These are phyloP conservation scores for Pampusana beccarii DNA, from an alignment of 2,113 vertebrate species.

Conservation along the genomic window DNA sequence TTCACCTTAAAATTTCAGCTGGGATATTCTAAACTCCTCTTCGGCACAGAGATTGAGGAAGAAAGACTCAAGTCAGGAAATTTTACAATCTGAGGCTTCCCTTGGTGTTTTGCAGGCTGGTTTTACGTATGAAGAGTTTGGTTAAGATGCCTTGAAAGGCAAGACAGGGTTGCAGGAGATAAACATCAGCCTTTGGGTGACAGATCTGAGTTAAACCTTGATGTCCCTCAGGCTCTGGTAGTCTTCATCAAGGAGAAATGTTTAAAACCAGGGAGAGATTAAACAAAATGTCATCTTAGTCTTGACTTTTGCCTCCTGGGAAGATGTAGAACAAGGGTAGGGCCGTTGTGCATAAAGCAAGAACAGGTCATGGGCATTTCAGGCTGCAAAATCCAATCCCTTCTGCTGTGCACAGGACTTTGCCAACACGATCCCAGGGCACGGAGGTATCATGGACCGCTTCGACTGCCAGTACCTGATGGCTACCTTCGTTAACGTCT, in stretches of 20 bases:
- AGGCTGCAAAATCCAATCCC: not conserved
- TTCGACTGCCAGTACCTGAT: conserved; percentile 99
- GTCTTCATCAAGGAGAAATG: not conserved
- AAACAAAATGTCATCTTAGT: not conserved
- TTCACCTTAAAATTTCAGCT: rapidly evolving
- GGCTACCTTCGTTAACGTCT: conserved; percentile 99
- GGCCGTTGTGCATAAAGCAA: rapidly evolving
- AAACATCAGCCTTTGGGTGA: not conserved
- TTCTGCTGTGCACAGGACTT: conserved; percentile 83
- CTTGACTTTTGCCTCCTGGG: not conserved
- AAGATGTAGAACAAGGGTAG: rapidly evolving
- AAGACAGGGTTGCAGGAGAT: not conserved
- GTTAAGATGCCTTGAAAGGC: not conserved
- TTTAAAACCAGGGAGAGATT: not conserved
- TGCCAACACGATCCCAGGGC: conserved; percentile 96
- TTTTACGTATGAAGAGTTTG: not conserved
- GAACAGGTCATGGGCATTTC: rapidly evolving
- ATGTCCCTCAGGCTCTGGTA: not conserved
- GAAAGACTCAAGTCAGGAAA: not conserved
- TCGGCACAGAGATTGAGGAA: not conserved
- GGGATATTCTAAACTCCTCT: not conserved
- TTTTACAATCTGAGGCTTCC: conserved; percentile 14
- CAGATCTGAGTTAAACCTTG: not conserved
- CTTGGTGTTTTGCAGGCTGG: not conserved
- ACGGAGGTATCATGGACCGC: conserved; percentile 97